Conservation (phyloP, 2,113 vertebrate genomes). For the Eulemur rufifrons region DNA sequence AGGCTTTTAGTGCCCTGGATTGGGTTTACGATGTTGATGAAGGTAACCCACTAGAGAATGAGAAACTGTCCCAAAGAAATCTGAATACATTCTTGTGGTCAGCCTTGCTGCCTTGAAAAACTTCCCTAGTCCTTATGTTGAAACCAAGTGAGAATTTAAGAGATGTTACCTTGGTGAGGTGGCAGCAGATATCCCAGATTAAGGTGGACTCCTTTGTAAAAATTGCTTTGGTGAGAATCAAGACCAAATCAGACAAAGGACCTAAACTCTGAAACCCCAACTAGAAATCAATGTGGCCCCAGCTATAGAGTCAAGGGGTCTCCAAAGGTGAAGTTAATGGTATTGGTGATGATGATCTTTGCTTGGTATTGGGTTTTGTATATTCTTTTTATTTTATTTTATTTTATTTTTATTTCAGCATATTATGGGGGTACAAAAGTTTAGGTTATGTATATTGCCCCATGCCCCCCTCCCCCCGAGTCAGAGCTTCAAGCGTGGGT, state of each 20-base stretch:
- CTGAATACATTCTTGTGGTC: background rate
- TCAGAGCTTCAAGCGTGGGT: background rate
- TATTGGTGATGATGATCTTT: background rate
- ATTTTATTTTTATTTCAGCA: no score
- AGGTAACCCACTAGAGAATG: background rate
- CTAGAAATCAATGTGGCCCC: background rate
- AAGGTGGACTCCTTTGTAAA: background rate
- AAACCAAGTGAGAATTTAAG: background rate
- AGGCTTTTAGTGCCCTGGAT: background rate
- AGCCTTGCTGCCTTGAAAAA: background rate
- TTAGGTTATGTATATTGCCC: no score
- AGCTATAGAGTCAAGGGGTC: background rate
- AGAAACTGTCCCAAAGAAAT: background rate
- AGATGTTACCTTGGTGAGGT: background rate
- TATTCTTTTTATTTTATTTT: no score
- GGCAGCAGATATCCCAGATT: background rate
- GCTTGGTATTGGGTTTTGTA: background rate
- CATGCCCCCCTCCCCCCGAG: no score
- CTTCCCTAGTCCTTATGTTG: background rate
- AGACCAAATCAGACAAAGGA: background rate
- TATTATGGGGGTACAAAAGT: no score
- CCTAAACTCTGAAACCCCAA: background rate
- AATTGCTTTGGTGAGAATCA: background rate
- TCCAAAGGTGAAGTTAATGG: background rate
- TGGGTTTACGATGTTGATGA: background rate